These are phyloP conservation scores for Tuta absoluta DNA, from an alignment of 2,888 invertebrate genomes.

Conservation along the genomic window DNA sequence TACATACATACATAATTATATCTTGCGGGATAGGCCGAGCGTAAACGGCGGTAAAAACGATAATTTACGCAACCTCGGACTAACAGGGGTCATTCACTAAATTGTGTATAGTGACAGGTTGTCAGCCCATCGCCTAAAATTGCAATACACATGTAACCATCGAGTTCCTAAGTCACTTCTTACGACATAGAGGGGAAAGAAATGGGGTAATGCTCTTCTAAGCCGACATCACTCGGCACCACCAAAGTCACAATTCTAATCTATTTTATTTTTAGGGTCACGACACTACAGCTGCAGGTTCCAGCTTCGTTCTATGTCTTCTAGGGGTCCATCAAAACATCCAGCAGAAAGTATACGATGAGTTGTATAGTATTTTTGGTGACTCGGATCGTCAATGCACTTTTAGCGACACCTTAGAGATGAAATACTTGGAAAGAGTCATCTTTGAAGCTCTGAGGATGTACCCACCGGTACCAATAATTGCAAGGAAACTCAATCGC, in stretches of 20 bases:
- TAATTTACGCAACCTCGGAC: too few relatives aligned
- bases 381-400: slow-evolving; percentile 88
- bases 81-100: too few relatives aligned
- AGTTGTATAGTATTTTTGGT: slow-evolving; percentile 88
- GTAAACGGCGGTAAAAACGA: too few relatives aligned
- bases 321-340: slow-evolving; percentile 90
- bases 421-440: slow-evolving; percentile 91
- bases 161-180: too few relatives aligned
- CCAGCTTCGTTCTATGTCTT: slow-evolving; percentile 91
- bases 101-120: too few relatives aligned
- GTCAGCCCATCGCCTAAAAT: too few relatives aligned
- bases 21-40: too few relatives aligned
- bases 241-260: background rate
- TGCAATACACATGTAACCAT: too few relatives aligned
- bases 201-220: too few relatives aligned
- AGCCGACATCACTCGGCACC: too few relatives aligned
- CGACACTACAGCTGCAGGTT: slow-evolving; percentile 84
- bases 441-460: slow-evolving; percentile 88
- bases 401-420: slow-evolving; percentile 88
- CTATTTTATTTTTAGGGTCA: slow-evolving; percentile 58
- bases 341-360: slow-evolving; percentile 87
- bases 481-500: slow-evolving; percentile 86
- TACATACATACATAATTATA: too few relatives aligned
- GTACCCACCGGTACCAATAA: slow-evolving; percentile 90
- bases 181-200: too few relatives aligned